Conservation (phyloP, 2,797 vertebrate species). For the Urocyon cinereoargenteus region DNA sequence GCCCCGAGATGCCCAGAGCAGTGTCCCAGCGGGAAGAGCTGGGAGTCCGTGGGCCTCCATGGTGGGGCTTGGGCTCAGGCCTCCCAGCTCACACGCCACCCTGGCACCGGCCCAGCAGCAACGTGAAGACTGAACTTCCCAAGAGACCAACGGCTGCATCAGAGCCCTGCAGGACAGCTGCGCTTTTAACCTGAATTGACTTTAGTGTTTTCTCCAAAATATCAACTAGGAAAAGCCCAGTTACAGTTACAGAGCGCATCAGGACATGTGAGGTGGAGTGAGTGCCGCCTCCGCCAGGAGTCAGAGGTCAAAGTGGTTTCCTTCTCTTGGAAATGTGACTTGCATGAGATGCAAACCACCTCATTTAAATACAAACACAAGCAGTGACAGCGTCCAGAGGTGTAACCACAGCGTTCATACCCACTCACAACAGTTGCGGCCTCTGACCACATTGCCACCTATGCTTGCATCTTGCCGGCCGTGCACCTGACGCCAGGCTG, state of each 20-base stretch:
- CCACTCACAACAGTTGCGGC: rapidly evolving
- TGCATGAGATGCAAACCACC: neutral
- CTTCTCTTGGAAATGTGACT: neutral
- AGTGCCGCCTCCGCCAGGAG: neutral
- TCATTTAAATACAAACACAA: neutral
- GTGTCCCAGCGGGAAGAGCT: neutral
- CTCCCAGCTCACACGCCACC: too few relatives aligned
- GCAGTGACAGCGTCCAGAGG: rapidly evolving
- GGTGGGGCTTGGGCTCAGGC: rapidly evolving
- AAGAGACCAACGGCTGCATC: rapidly evolving
- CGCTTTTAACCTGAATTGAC: slow-evolving; percentile 50
- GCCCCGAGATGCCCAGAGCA: neutral
- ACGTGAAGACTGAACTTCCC: slow-evolving; percentile 58
- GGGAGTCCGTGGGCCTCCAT: neutral
- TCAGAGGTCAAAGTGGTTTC: neutral
- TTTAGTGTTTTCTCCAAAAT: slow-evolving; percentile 62
- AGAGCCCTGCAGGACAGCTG: neutral
- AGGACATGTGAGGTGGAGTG: neutral
- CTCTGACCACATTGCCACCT: neutral
- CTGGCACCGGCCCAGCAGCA: neutral
- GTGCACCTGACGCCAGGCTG: rapidly evolving
- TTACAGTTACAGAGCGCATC: rapidly evolving
- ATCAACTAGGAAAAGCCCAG: neutral
- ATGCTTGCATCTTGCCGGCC: neutral
- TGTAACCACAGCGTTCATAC: rapidly evolving